These are phyloP conservation scores for Harpalus rufipes DNA, from an alignment of 2,888 invertebrate genomes.

Conservation along the genomic window DNA sequence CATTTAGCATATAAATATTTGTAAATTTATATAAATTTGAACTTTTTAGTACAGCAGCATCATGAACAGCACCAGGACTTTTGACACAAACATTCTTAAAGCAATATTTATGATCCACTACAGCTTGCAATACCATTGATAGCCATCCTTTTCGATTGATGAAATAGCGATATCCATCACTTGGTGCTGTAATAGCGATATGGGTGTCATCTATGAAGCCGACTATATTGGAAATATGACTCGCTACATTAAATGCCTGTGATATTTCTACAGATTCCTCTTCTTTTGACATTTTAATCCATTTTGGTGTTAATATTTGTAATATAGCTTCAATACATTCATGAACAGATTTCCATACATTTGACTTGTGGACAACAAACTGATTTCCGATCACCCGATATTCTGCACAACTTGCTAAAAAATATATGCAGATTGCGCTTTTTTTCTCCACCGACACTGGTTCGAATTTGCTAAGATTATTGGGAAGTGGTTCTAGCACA, in stretches of 20 bases:
- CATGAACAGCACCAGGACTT: conserved; percentile 28
- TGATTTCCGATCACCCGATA: background rate
- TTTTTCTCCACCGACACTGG: background rate
- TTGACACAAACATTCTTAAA: background rate
- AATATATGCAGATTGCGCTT: background rate
- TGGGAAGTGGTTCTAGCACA: too few species aligned
- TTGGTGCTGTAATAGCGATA: too few species aligned
- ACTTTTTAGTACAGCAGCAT: conserved; percentile 29
- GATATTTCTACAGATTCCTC: background rate
- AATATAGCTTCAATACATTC: background rate
- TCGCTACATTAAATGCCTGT: background rate
- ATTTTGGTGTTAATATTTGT: background rate
- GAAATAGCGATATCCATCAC: background rate
- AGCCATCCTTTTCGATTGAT: background rate
- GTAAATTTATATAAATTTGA: conserved; percentile 13
- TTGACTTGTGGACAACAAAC: background rate
- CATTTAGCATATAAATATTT: conserved; percentile 42
- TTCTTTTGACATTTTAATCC: background rate
- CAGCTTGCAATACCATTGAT: background rate
- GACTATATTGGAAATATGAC: background rate
- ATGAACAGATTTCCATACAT: background rate
- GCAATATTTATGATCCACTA: background rate
- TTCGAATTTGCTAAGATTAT: background rate
- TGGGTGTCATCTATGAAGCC: background rate
- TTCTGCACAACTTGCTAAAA: background rate